Evolutionary conservation across 2,797 vertebrate species (phyloP).

Genomic region (Catharus ustulatus): DNA sequence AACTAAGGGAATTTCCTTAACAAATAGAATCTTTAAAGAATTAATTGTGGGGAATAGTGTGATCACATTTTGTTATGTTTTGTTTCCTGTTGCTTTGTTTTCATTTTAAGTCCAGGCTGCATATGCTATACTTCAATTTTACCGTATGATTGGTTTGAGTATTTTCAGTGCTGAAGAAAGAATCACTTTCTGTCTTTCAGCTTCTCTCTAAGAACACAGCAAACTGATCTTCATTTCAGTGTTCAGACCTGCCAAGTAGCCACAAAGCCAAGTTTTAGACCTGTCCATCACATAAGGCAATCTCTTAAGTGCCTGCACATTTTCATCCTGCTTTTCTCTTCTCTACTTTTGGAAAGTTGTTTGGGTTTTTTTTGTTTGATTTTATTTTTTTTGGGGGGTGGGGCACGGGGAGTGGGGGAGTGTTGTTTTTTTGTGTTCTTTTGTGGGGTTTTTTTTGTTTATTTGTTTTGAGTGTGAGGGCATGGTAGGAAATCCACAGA

Average conservation of each 20-base stretch:
- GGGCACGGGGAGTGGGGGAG: too few species aligned
- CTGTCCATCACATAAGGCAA: neutral
- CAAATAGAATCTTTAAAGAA: neutral
- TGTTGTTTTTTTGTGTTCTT: too few species aligned
- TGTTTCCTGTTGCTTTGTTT: neutral
- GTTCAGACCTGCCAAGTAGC: neutral
- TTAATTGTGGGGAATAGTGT: fast-evolving
- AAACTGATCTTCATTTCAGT: neutral
- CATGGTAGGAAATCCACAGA: neutral
- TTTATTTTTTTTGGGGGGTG: too few species aligned
- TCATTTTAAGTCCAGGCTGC: neutral
- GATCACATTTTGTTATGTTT: neutral
- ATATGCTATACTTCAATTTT: neutral
- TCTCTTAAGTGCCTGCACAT: neutral
- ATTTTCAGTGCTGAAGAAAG: neutral
- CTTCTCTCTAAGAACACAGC: neutral
- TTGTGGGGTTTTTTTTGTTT: too few species aligned
- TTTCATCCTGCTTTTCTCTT: neutral
- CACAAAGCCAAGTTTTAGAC: neutral
- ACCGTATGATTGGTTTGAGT: neutral
- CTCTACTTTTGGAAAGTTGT: neutral
- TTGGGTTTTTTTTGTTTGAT: neutral
- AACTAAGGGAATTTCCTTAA: neutral
- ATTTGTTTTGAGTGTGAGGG: too few species aligned
- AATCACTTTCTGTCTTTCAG: neutral